A percentile compares a stretch with the other conserved stretches of the same genome.
Evolutionary conservation across 2,888 invertebrate species (phyloP).

Genomic region (Mythimna ferrago): DNA sequence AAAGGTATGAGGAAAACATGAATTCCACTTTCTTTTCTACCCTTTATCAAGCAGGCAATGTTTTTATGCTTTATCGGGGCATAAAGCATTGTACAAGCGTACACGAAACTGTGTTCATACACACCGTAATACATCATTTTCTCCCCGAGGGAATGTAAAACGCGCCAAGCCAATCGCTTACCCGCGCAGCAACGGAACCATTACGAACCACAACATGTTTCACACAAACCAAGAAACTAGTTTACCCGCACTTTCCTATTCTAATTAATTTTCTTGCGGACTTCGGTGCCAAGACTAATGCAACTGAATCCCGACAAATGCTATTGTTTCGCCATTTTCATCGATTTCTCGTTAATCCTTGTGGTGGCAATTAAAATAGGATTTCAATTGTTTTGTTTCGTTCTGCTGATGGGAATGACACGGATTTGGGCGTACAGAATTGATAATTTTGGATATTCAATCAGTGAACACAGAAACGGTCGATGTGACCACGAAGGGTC

Average conservation of each 20-base stretch:
- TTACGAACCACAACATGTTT: conserved; percentile 33
- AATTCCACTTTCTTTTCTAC: too few relatives aligned
- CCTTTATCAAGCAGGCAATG: too few relatives aligned
- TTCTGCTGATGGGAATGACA: conserved; percentile 2
- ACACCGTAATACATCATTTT: neutral
- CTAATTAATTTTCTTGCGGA: conserved; percentile 52
- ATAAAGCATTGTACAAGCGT: too few relatives aligned
- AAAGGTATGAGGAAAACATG: too few relatives aligned
- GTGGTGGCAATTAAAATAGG: conserved; percentile 52
- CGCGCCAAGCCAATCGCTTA: conserved; percentile 7
- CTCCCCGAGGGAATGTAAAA: neutral
- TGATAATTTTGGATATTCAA: neutral
- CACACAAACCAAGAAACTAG: conserved; percentile 30
- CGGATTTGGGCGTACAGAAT: conserved; percentile 8
- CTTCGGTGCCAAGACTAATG: conserved; percentile 38
- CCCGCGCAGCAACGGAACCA: neutral
- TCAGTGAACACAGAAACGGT: neutral
- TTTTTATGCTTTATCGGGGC: too few relatives aligned
- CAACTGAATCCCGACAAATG: conserved; percentile 41
- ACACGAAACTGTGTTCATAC: too few relatives aligned
- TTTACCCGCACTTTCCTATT: conserved; percentile 19
- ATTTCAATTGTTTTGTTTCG: conserved; percentile 42
- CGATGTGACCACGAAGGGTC: too few relatives aligned
- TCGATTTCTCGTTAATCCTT: conserved; percentile 52
- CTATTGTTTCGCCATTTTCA: conserved; percentile 50